phyloP scores from a whole-genome alignment of 2,113 vertebrate species.

The Zosterops hypoxanthus region DNA sequence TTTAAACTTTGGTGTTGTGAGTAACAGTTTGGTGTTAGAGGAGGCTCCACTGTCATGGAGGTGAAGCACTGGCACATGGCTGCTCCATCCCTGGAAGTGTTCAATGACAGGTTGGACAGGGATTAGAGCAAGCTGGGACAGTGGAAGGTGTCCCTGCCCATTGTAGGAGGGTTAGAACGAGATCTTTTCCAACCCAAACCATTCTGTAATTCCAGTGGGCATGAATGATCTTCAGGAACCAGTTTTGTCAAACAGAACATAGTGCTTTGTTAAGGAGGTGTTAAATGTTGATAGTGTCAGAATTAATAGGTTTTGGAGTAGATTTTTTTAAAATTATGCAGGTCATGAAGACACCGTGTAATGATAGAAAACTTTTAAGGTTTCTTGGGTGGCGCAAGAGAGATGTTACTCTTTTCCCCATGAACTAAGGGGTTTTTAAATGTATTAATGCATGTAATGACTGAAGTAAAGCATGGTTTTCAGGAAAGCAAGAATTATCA shows the following conservation, averaged over 20 bases:
- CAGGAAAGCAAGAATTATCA: neutral
- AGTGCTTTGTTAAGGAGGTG: neutral
- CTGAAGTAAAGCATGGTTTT: neutral
- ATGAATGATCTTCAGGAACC: neutral
- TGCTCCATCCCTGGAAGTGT: neutral
- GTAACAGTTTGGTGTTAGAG: neutral
- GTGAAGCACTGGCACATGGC: too few relatives aligned
- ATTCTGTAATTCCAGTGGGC: neutral
- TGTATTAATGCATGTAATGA: neutral
- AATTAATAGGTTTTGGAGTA: neutral
- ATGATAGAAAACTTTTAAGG: accelerated
- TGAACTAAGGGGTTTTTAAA: neutral
- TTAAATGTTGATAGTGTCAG: neutral
- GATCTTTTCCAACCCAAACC: neutral
- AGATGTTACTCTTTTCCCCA: neutral
- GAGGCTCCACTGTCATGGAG: accelerated
- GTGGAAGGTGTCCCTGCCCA: neutral
- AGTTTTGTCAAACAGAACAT: neutral
- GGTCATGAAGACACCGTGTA: neutral
- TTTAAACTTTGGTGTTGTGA: neutral
- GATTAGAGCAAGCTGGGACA: neutral
- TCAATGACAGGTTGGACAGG: neutral
- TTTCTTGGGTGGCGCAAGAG: neutral
- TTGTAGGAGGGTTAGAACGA: neutral
- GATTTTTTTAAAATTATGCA: accelerated